Evolutionary conservation across 2,797 vertebrate species (phyloP).

Genomic region (Pagetopsis macropterus): DNA sequence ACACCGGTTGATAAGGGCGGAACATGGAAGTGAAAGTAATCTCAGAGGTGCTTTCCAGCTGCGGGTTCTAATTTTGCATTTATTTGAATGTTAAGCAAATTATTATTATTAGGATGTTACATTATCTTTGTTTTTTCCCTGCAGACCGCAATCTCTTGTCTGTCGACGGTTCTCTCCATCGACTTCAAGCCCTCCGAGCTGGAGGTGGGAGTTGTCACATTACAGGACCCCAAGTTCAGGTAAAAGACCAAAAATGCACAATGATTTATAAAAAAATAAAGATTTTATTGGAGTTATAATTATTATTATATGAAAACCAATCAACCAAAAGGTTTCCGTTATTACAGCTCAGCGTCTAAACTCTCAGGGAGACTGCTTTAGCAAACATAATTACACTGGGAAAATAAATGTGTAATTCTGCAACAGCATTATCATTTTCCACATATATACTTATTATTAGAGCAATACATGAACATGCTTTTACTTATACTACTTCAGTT

Average conservation of each 20-base stretch:
- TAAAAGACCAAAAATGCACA: slow-evolving; percentile 57
- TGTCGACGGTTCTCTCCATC: slow-evolving; percentile 95
- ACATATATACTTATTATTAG: too few species aligned
- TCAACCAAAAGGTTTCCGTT: background rate
- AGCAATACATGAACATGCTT: too few species aligned
- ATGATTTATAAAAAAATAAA: background rate
- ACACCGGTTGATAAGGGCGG: background rate
- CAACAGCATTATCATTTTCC: too few species aligned
- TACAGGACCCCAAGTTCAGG: slow-evolving; percentile 95
- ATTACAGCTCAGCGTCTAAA: background rate
- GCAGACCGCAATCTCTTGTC: slow-evolving; percentile 94
- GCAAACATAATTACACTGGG: background rate
- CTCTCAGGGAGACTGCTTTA: background rate
- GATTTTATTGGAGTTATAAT: too few species aligned
- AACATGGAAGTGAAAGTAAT: slow-evolving; percentile 24
- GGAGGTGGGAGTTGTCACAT: slow-evolving; percentile 92
- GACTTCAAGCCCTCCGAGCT: slow-evolving; percentile 98
- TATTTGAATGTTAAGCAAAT: background rate
- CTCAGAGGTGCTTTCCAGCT: slow-evolving; percentile 24
- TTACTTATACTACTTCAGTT: too few species aligned
- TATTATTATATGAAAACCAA: background rate
- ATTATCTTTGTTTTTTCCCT: background rate
- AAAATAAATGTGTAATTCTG: too few species aligned
- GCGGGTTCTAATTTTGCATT: background rate
- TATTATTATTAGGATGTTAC: background rate